Evolutionary conservation across 1,140 invertebrate genomes (phyloP).

Genomic region (Holcopasites calliopsidis): DNA sequence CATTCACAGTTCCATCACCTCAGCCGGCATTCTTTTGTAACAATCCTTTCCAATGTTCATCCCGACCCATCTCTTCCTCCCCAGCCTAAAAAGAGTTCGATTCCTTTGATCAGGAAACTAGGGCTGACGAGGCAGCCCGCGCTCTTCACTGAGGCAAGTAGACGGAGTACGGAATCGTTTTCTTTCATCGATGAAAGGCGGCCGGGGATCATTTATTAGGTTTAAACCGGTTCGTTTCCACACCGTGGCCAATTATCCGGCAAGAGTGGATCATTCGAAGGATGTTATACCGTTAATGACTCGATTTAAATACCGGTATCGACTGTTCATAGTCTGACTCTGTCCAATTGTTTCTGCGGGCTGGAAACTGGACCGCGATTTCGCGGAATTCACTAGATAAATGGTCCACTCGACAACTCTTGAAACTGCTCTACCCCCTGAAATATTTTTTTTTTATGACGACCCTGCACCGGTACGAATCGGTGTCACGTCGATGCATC

Average conservation of each 20-base stretch:
- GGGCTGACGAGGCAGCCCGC: constrained; percentile 3
- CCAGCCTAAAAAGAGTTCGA: constrained; percentile 26
- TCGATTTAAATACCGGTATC: constrained; percentile 37
- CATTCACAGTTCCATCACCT: background rate
- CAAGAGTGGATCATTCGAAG: constrained; percentile 20
- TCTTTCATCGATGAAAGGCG: constrained; percentile 35
- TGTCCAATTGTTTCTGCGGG: constrained; percentile 5
- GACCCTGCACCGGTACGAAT: background rate
- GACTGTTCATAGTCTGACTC: too few relatives aligned
- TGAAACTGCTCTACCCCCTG: too few relatives aligned
- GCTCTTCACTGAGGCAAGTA: background rate
- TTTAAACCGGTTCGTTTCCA: constrained; percentile 19
- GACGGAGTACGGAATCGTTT: background rate
- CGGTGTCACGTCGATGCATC: too few relatives aligned
- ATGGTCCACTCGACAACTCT: too few relatives aligned
- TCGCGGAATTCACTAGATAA: background rate
- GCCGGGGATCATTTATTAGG: constrained; percentile 38
- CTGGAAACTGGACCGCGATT: background rate
- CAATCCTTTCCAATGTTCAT: constrained; percentile 29
- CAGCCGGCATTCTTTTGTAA: too few relatives aligned
- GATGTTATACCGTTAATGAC: constrained; percentile 32
- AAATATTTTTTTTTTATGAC: background rate
- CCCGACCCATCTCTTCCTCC: background rate
- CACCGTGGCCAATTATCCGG: constrained; percentile 29
- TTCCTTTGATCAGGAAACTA: constrained; percentile 47